Evolutionary conservation across 1,140 invertebrate genomes (phyloP), one percentile per base, ranked within the genome.

Genomic region (Theocolax elegans): DNA sequence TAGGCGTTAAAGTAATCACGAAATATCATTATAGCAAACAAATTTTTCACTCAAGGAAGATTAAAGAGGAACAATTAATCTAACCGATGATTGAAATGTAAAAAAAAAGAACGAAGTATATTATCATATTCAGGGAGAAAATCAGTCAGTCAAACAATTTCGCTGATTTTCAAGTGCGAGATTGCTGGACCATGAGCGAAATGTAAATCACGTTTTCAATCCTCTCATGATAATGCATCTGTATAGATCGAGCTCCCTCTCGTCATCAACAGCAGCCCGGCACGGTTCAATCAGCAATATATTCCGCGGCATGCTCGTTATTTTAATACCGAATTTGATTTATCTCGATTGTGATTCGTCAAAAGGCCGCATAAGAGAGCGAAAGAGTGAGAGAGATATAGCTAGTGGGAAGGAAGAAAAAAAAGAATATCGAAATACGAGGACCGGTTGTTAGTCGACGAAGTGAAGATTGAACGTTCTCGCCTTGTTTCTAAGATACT

Each of bases 311-410:
- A 13, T 1, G n/a, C 59, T 62, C 59, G 59, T 62, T 62, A 51
- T 25, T 64, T 64, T 64, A 64, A 64, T 64, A 51, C 13, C 31
- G 27, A 38, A 2, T 51, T 49, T 51, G 46, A 64, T 64, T 51
- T 51, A 64, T 64, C 60, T 49, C 44, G 60, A 64, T 64, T 49
- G 60, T 29, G 60, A 64, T 64, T 64, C 46, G 60, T 64, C 44
- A 64, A 48, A 21, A 48, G 15, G 44, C 27, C 7, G 9, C 17
- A 8, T n/a, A n/a, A 29, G 27, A 53, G n/a, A n/a, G n/a, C n/a
- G n/a, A n/a, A n/a, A n/a, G n/a, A n/a, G n/a, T n/a, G 27, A 12
- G 9, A 2, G n/a, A 27, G 12, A 21, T 21, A 21, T 49, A 6
- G 7, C 51, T 23, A 29, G 23, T 3, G 27, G 4, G 21, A 15